Conservation (phyloP, 1,140 invertebrate species). For the Steinernema khuongi region DNA sequence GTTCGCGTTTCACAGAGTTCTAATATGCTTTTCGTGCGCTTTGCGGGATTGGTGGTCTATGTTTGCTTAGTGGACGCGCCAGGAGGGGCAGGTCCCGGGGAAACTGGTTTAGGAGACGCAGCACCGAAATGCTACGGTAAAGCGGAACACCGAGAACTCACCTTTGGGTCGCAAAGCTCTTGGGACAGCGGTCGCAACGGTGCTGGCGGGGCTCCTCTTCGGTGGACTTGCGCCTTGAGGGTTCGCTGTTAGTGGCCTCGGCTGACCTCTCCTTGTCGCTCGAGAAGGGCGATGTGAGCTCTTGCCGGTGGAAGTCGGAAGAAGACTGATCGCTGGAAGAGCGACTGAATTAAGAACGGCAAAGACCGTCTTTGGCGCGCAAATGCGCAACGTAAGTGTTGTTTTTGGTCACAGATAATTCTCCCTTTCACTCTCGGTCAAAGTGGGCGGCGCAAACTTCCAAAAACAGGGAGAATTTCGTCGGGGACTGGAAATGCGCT, state of each 20-base stretch:
- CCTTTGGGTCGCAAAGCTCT: constrained; percentile 7
- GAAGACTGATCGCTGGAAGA: constrained; percentile 10
- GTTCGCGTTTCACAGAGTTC: not conserved
- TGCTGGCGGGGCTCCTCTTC: not conserved
- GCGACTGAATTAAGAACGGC: not conserved
- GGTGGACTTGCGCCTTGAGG: not conserved
- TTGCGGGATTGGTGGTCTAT: too few relatives aligned
- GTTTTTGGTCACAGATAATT: constrained; percentile 15
- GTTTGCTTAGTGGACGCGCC: too few relatives aligned
- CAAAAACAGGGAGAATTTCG: not conserved
- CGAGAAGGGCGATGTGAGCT: not conserved
- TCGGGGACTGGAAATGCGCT: not conserved
- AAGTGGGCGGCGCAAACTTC: not conserved
- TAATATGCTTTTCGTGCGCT: too few relatives aligned
- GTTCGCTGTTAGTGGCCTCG: not conserved
- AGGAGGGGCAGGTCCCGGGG: too few relatives aligned
- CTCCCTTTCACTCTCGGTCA: constrained; percentile 15
- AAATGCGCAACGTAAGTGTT: constrained; percentile 13
- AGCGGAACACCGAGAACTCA: too few relatives aligned
- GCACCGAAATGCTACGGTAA: too few relatives aligned
- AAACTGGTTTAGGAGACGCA: too few relatives aligned
- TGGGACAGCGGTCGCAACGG: not conserved
- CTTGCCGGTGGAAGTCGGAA: not conserved
- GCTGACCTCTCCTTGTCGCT: not conserved
- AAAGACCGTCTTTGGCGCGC: constrained; percentile 7